A percentile compares a stretch with the other conserved stretches of the same genome.
Evolutionary conservation across 2,113 vertebrate genomes (phyloP).

Genomic region (Mustela lutreola): DNA sequence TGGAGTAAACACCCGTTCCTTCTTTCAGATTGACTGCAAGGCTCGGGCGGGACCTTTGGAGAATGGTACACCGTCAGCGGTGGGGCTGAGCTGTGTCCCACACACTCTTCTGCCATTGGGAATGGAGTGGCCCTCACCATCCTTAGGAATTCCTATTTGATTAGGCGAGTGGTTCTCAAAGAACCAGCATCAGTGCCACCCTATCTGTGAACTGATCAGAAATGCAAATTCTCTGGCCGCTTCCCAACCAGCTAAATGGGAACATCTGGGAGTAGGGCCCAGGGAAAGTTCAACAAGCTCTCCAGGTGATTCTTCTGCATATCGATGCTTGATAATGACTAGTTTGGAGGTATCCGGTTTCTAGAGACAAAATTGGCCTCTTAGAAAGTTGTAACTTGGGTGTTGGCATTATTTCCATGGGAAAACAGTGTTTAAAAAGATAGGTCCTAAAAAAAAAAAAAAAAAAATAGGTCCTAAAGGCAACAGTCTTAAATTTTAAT

Average conservation of each 20-base stretch:
- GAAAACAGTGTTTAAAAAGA: constrained; percentile 7
- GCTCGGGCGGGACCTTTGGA: background rate
- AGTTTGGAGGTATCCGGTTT: background rate
- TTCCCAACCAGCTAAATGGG: background rate
- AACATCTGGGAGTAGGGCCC: background rate
- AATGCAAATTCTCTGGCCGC: background rate
- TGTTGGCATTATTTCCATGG: background rate
- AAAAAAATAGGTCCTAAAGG: background rate
- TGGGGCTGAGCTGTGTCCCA: background rate
- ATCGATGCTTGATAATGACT: background rate
- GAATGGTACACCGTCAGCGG: background rate
- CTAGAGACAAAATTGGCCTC: background rate
- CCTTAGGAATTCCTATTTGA: too few relatives aligned
- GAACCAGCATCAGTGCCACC: background rate
- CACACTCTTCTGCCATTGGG: too few relatives aligned
- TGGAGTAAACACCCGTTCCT: background rate
- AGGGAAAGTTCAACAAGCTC: background rate
- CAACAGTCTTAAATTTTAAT: background rate
- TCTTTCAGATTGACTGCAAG: background rate
- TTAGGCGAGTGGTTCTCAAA: background rate
- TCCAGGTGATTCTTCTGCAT: background rate
- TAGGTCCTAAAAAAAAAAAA: background rate
- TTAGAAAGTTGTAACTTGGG: constrained; percentile 2
- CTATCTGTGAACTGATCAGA: background rate
- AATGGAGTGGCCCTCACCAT: background rate